Conservation (phyloP, 2,113 vertebrate genomes). For the Pelusios castaneus region DNA sequence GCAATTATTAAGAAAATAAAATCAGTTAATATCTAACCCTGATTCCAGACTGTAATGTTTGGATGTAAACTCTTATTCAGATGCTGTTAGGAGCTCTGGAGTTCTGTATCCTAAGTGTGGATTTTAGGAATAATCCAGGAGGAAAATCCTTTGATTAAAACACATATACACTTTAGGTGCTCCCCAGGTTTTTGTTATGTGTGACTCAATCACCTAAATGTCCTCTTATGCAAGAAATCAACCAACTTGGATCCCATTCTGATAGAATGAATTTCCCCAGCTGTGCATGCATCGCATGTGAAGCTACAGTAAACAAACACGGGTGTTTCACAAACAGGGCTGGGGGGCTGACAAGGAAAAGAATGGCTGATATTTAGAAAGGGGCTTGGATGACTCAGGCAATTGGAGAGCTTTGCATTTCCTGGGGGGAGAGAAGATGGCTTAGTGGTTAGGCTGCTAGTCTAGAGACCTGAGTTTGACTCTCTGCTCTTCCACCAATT, state of each 20-base stretch:
- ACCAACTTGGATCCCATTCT: background rate
- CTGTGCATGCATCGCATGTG: background rate
- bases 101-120: background rate
- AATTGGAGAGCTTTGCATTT: background rate
- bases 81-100: background rate
- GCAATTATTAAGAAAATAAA: slow-evolving; percentile 73
- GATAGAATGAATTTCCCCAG: slow-evolving; percentile 23
- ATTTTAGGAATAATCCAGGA: background rate
- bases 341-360: background rate
- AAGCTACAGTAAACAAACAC: background rate
- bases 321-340: background rate
- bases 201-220: background rate
- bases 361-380: background rate
- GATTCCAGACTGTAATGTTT: background rate
- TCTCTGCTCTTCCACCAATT: background rate
- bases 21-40: slow-evolving; percentile 72
- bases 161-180: background rate
- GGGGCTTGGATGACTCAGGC: background rate
- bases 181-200: background rate
- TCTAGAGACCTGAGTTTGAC: fast-evolving
- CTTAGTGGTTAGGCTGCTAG: background rate
- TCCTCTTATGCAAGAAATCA: background rate
- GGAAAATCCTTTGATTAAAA: background rate
- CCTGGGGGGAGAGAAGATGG: background rate
- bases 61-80: background rate